phyloP scores from a whole-genome alignment of 2,888 invertebrate species.

The Diaperis boleti region DNA sequence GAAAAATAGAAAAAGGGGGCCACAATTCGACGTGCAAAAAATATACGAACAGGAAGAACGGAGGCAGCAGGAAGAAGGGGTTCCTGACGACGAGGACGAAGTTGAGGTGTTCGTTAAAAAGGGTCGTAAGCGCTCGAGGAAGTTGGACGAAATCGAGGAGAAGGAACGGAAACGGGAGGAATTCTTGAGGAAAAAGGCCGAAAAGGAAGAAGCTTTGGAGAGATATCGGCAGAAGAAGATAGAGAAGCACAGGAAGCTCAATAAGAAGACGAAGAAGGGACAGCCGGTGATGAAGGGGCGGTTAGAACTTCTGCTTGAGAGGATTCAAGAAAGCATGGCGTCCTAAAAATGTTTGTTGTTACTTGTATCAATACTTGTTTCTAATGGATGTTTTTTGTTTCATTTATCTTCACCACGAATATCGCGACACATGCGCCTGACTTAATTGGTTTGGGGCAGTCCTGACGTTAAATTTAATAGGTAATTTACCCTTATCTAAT shows the following conservation, averaged over 20 bases:
- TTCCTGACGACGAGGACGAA: slow-evolving; percentile 20
- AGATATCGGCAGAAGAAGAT: slow-evolving; percentile 79
- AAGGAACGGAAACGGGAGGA: slow-evolving; percentile 69
- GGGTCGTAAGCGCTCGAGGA: neutral
- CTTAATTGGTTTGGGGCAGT: too few relatives aligned
- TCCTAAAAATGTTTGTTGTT: too few relatives aligned
- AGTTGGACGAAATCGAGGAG: slow-evolving; percentile 64
- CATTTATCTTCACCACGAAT: too few relatives aligned
- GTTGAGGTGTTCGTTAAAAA: neutral
- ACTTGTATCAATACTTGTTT: too few relatives aligned
- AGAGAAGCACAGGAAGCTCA: slow-evolving; percentile 78
- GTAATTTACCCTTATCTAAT: too few relatives aligned
- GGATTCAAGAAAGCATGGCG: slow-evolving; percentile 73
- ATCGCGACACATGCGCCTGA: too few relatives aligned
- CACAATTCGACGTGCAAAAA: slow-evolving; percentile 66
- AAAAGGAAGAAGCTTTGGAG: slow-evolving; percentile 73
- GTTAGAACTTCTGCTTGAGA: slow-evolving; percentile 81
- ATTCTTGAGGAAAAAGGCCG: slow-evolving; percentile 67
- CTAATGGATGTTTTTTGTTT: neutral
- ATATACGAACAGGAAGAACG: slow-evolving; percentile 66
- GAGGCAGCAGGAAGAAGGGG: slow-evolving; percentile 43
- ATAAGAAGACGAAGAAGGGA: slow-evolving; percentile 83
- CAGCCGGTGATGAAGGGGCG: slow-evolving; percentile 89
- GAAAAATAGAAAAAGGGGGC: slow-evolving; percentile 56
- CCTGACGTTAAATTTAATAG: too few relatives aligned